Conservation (phyloP, 2,113 vertebrate species). For the Podiceps cristatus region DNA sequence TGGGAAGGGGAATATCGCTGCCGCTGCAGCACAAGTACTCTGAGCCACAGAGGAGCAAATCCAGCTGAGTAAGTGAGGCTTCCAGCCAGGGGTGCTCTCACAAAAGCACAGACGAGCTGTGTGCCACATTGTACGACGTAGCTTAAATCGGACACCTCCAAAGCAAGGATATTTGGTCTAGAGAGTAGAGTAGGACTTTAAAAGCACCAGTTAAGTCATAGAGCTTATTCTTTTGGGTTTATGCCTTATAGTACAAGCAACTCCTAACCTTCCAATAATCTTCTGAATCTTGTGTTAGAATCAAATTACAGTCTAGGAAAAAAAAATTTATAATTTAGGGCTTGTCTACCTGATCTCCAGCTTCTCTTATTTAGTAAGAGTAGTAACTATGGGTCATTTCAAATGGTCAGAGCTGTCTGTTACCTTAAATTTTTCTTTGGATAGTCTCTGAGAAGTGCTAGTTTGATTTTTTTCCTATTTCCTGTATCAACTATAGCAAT, state of each 20-base stretch:
- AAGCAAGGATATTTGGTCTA: neutral
- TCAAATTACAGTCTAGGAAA: neutral
- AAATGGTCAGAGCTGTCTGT: neutral
- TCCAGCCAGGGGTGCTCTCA: conserved; percentile 1
- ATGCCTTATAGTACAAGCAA: neutral
- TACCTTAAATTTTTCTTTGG: conserved; percentile 12
- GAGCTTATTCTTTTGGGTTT: neutral
- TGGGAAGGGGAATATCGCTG: neutral
- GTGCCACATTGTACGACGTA: neutral
- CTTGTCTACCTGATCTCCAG: neutral
- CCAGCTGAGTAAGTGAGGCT: conserved; percentile 9
- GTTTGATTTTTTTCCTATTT: conserved; percentile 30
- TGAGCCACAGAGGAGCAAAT: neutral
- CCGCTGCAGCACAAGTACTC: neutral
- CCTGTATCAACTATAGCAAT: neutral
- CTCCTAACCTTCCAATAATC: neutral
- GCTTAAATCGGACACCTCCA: neutral
- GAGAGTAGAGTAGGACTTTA: neutral
- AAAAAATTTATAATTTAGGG: neutral
- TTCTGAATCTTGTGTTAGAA: neutral
- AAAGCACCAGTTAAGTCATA: neutral
- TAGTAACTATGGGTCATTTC: neutral
- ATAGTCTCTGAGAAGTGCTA: neutral
- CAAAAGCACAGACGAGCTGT: neutral
- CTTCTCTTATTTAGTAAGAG: neutral